Evolutionary conservation across 1,140 invertebrate species (phyloP).

Genomic region (Cydia splendana): DNA sequence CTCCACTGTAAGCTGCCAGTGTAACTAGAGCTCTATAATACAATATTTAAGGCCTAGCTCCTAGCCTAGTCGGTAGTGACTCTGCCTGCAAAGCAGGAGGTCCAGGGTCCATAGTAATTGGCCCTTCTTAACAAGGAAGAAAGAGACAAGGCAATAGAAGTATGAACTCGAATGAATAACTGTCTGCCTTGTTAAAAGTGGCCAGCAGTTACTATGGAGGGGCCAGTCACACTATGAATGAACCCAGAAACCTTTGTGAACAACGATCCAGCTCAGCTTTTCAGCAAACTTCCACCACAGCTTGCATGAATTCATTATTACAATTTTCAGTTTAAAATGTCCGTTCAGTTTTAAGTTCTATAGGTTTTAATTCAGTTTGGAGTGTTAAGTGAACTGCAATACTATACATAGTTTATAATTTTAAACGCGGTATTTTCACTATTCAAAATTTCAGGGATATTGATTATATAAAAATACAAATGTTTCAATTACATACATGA

Average conservation of each 20-base stretch:
- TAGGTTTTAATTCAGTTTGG: not conserved
- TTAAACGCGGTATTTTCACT: not conserved
- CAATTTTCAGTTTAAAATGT: constrained; percentile 22
- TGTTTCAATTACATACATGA: too few relatives aligned
- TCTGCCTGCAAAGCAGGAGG: too few relatives aligned
- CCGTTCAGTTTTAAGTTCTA: constrained; percentile 9
- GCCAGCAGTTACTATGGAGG: too few relatives aligned
- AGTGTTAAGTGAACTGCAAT: not conserved
- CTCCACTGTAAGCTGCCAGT: not conserved
- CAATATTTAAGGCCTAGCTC: too few relatives aligned
- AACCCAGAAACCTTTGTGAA: not conserved
- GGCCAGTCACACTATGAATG: not conserved
- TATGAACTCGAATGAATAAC: too few relatives aligned
- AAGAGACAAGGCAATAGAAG: too few relatives aligned
- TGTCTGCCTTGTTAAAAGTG: too few relatives aligned
- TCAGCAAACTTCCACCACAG: not conserved
- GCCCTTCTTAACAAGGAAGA: too few relatives aligned
- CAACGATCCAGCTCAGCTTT: not conserved
- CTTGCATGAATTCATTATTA: constrained; percentile 31
- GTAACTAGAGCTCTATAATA: not conserved
- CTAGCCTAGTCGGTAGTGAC: too few relatives aligned
- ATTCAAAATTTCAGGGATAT: not conserved
- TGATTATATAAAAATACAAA: too few relatives aligned
- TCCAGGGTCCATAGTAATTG: too few relatives aligned
- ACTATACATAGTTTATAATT: not conserved